Evolutionary conservation across 1,140 invertebrate species (phyloP).

Genomic region (Caenorhabditis briggsae): DNA sequence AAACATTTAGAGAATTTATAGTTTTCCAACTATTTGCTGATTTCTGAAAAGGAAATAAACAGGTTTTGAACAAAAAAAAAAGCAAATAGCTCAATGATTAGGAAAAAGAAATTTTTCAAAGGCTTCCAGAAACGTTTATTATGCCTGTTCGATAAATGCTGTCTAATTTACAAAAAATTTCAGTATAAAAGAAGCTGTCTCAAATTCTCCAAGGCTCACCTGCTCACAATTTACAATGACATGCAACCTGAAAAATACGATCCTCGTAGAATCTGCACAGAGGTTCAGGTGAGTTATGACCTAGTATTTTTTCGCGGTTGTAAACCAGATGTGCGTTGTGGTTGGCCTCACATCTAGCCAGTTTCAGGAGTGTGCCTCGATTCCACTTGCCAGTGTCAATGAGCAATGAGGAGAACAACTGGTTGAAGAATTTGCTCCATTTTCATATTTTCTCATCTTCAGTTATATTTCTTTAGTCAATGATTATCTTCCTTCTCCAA

Average conservation of each 20-base stretch:
- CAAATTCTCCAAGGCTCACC: not conserved
- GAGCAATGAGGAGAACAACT: too few species aligned
- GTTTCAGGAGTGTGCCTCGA: conserved; percentile 20
- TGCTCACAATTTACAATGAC: not conserved
- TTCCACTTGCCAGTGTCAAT: not conserved
- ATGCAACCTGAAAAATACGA: conserved; percentile 15
- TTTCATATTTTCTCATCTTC: not conserved
- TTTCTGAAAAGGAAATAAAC: too few species aligned
- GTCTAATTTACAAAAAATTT: not conserved
- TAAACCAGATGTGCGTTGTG: conserved; percentile 41
- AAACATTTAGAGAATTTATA: too few species aligned
- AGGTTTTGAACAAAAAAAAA: too few species aligned
- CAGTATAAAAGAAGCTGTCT: conserved; percentile 9
- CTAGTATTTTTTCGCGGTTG: not conserved
- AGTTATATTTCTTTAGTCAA: not conserved
- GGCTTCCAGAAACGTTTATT: too few species aligned
- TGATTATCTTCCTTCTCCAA: not conserved
- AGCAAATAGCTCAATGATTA: too few species aligned
- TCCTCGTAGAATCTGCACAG: not conserved
- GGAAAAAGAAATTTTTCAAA: too few species aligned
- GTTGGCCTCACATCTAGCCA: not conserved
- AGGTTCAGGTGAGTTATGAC: conserved; percentile 33
- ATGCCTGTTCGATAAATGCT: too few species aligned
- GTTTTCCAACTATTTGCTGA: too few species aligned
- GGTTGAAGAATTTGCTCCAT: not conserved